Base-by-base conservation (phyloP, 2,888 invertebrate genomes). In the Noctua janthe region DNA sequence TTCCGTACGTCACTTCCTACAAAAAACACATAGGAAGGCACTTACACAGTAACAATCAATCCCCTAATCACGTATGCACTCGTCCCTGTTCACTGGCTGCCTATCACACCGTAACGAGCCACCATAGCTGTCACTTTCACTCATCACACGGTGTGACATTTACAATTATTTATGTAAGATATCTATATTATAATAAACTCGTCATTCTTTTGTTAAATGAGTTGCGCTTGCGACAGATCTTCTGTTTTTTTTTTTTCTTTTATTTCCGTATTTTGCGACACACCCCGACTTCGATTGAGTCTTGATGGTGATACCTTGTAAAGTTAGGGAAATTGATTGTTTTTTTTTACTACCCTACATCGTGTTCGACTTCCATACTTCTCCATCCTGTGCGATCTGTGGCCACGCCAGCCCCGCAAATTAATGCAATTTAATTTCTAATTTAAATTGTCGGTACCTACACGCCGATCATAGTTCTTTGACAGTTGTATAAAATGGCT, bases 81-180 rank as follows among this genome's bases (percentile, higher is more conserved):
- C 66, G 76, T 69, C 76, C 29, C 62, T 49, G 73, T 83, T 13
- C 74, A 79, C 43, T 83, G 77, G 39, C 77, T 71, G 59, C 62
- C 76, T 15, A 51, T 70, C 74, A 77, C 76, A 83, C 81, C 81
- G 54, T 86, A 79, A 74, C 71, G 66, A 73, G 23, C 47, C 62
- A 66, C 76, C 76, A 69, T 70, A 64, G 39, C 83, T 49, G 81
- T 78, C 84, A 85, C 89, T 89, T 89, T 89, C 89, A 84, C 89
- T 77, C 78, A 80, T 80, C 76, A 75, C 80, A 75, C 67, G 72
- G 78, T 70, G 62, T 79, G 78, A 82, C 78, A 84, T 87, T 83
- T 81, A 39, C 70, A 86, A 86, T 89, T 71, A 88, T 83, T 85
- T 85, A 89, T 82, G 71, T 84, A 84, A 85, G 62, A 71, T 83